Conservation (phyloP, 1,140 invertebrate genomes). For the Triops longicaudatus region DNA sequence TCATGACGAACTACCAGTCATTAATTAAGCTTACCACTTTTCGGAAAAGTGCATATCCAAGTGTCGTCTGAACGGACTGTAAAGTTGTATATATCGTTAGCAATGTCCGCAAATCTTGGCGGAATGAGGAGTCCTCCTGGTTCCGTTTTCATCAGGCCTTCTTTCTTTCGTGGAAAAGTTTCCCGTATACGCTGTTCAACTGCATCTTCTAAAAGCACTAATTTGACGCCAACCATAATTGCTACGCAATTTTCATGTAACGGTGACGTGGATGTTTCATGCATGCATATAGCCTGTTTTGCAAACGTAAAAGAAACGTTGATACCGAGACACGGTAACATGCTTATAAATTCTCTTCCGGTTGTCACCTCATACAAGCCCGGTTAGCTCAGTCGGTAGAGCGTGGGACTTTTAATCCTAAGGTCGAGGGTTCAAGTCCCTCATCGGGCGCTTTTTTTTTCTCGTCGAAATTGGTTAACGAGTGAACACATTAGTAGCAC, state of each 20-base stretch:
- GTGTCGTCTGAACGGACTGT: not conserved
- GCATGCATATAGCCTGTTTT: too few relatives aligned
- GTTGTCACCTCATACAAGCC: too few relatives aligned
- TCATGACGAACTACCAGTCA: too few relatives aligned
- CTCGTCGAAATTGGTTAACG: not conserved
- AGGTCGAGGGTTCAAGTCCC: constrained; percentile 31
- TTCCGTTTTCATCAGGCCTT: constrained; percentile 12
- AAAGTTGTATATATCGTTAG: not conserved
- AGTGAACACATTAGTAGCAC: too few relatives aligned
- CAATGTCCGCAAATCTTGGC: not conserved
- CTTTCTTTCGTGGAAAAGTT: not conserved
- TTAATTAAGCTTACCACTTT: constrained; percentile 4
- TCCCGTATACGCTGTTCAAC: not conserved
- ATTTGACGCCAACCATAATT: not conserved
- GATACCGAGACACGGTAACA: too few relatives aligned
- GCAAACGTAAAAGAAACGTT: too few relatives aligned
- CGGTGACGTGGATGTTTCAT: too few relatives aligned
- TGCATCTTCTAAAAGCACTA: not conserved
- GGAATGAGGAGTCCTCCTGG: not conserved
- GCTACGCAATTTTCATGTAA: not conserved
- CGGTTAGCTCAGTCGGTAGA: constrained; percentile 31
- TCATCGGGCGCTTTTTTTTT: constrained; percentile 29
- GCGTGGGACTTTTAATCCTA: constrained; percentile 31
- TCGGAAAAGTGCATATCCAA: constrained; percentile 18
- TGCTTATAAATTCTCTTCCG: too few relatives aligned